phyloP scores from a whole-genome alignment of 2,797 vertebrate genomes.

The Antennarius maculatus region DNA sequence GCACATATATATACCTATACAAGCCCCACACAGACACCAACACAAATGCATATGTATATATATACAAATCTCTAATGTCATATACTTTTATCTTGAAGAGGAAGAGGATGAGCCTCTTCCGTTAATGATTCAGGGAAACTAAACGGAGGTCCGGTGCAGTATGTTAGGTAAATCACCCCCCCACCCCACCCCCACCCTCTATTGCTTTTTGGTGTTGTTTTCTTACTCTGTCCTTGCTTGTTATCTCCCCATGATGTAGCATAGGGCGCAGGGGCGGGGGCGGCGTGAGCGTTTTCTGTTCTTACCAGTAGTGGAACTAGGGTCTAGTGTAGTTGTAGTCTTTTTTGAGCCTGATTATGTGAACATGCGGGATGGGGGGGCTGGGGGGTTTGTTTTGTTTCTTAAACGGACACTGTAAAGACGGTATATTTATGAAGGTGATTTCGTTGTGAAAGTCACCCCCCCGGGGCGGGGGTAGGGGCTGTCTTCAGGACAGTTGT shows the following conservation, averaged over 20 bases:
- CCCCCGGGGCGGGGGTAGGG: not conserved
- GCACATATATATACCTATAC: conserved; percentile 77
- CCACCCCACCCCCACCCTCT: conserved; percentile 15
- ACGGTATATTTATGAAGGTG: conserved; percentile 68
- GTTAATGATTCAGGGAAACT: conserved; percentile 83
- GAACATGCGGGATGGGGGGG: conserved; percentile 28
- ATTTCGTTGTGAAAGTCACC: conserved; percentile 34
- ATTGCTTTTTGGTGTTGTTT: conserved; percentile 66
- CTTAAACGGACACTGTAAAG: conserved; percentile 68
- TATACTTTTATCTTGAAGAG: conserved; percentile 78
- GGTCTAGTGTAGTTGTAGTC: conserved; percentile 68
- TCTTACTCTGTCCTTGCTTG: conserved; percentile 62
- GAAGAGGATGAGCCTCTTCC: conserved; percentile 80
- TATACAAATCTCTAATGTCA: conserved; percentile 81
- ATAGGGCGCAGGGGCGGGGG: conserved; percentile 61
- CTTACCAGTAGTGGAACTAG: conserved; percentile 62
- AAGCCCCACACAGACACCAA: conserved; percentile 73
- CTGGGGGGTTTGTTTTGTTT: conserved; percentile 16
- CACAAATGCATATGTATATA: conserved; percentile 75
- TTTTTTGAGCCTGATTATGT: conserved; percentile 70
- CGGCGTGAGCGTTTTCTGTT: conserved; percentile 31
- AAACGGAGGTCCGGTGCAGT: conserved; percentile 78
- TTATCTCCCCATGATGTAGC: conserved; percentile 72
- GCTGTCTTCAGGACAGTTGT: conserved; percentile 60
- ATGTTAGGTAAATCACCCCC: conserved; percentile 58